Conservation (phyloP, 2,797 vertebrate genomes). For the Erpetoichthys calabaricus region DNA sequence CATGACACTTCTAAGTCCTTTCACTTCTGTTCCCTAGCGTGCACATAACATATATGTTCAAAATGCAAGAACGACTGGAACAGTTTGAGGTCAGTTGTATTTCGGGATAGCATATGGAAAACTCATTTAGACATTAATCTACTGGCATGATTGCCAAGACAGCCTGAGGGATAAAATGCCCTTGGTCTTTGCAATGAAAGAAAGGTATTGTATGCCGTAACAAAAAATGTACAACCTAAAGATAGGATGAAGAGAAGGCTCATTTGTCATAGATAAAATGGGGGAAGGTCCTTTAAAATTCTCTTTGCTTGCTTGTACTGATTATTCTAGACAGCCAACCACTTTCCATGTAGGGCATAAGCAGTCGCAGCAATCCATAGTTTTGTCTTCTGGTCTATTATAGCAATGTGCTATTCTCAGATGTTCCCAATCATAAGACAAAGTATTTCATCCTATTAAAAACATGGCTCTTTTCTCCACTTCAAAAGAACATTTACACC, state of each 20-base stretch:
- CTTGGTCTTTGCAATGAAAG: not conserved
- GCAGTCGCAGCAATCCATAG: conserved; percentile 4
- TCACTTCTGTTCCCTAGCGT: not conserved
- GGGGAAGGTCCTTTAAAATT: not conserved
- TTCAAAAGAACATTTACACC: too few relatives aligned
- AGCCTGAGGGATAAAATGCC: conserved; percentile 3
- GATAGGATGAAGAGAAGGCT: not conserved
- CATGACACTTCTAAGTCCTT: too few relatives aligned
- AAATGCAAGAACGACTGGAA: not conserved
- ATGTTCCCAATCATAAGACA: not conserved
- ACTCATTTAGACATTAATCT: conserved; percentile 6
- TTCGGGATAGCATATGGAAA: conserved; percentile 3
- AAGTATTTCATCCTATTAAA: too few relatives aligned
- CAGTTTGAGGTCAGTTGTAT: conserved; percentile 3
- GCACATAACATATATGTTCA: not conserved
- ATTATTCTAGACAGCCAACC: conserved; percentile 1
- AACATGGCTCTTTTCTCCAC: too few relatives aligned
- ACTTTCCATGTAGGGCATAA: conserved; percentile 2
- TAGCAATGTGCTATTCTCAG: conserved; percentile 13
- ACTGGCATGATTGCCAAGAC: not conserved
- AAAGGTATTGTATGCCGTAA: not conserved
- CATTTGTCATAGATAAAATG: not conserved
- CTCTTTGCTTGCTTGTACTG: conserved; percentile 1
- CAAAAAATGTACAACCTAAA: not conserved
- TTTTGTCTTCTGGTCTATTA: not conserved